Evolutionary conservation across 2,888 invertebrate genomes (phyloP).

Genomic region (Diarsia mendica): DNA sequence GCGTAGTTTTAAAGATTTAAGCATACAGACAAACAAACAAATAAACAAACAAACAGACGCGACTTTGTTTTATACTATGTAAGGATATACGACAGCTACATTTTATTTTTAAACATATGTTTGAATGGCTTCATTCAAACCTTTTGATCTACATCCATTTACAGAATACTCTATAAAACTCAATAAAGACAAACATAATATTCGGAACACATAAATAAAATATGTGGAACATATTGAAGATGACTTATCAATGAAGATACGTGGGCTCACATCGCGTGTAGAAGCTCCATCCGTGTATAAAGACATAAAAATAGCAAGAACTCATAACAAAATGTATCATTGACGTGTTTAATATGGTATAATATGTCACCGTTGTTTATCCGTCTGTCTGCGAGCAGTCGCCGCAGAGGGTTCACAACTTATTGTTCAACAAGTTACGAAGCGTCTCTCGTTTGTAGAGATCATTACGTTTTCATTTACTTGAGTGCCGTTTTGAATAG

Average conservation of each 20-base stretch:
- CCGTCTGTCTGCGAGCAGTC: slow-evolving; percentile 41
- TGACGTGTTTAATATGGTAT: slow-evolving; percentile 25
- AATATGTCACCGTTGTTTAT: slow-evolving; percentile 32
- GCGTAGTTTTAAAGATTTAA: no score
- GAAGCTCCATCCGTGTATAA: slow-evolving; percentile 26
- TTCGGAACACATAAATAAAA: slow-evolving; percentile 19
- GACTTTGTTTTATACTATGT: no score
- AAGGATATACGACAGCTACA: no score
- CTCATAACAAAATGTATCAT: slow-evolving; percentile 41
- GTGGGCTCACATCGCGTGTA: slow-evolving; percentile 37
- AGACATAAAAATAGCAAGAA: slow-evolving; percentile 46
- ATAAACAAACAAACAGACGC: no score
- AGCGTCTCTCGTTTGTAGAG: slow-evolving; percentile 60
- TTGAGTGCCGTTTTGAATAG: slow-evolving; percentile 65
- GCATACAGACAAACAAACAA: no score
- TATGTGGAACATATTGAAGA: slow-evolving; percentile 12
- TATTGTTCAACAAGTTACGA: slow-evolving; percentile 65
- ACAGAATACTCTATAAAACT: not conserved
- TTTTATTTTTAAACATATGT: not conserved
- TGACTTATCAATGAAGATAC: slow-evolving; percentile 28
- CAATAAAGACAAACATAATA: slow-evolving; percentile 13
- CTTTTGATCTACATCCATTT: not conserved
- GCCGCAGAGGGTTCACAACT: slow-evolving; percentile 48
- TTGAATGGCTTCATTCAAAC: slow-evolving; percentile 15
- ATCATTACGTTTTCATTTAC: slow-evolving; percentile 68